Evolutionary conservation across 2,888 invertebrate genomes (phyloP).

Genomic region (Drosophila ezoana): DNA sequence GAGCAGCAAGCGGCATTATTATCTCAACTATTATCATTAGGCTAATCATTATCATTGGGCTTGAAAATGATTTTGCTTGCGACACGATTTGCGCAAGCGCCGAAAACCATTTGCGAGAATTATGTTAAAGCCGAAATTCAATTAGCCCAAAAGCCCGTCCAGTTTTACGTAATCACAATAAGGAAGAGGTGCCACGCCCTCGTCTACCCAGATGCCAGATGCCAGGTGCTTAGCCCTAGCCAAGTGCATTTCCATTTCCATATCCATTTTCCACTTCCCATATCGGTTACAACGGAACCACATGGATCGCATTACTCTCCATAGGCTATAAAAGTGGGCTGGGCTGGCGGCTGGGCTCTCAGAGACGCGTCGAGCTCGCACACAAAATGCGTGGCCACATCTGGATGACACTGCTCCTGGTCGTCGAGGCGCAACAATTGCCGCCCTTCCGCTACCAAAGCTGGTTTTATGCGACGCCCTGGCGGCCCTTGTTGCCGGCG

Average conservation of each 20-base stretch:
- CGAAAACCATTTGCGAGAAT: slow-evolving; percentile 36
- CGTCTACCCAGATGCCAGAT: too few species aligned
- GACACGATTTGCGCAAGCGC: slow-evolving; percentile 55
- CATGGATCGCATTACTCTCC: slow-evolving; percentile 36
- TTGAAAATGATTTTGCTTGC: slow-evolving; percentile 39
- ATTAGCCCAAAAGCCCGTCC: slow-evolving; percentile 4
- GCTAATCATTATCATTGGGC: slow-evolving; percentile 20
- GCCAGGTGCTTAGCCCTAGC: background rate
- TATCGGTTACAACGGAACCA: slow-evolving; percentile 54
- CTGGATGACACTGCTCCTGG: slow-evolving; percentile 12
- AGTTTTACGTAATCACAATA: slow-evolving; percentile 17
- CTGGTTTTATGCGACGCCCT: slow-evolving; percentile 57
- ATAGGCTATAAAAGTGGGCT: slow-evolving; percentile 41
- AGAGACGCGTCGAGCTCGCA: slow-evolving; percentile 19
- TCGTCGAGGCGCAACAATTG: slow-evolving; percentile 21
- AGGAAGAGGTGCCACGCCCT: slow-evolving; percentile 17
- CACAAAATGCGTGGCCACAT: slow-evolving; percentile 20
- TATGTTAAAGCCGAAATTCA: slow-evolving; percentile 2
- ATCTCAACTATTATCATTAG: slow-evolving; percentile 15
- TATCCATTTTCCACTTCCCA: slow-evolving; percentile 28
- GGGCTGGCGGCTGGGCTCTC: slow-evolving; percentile 8
- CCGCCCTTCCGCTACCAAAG: slow-evolving; percentile 23
- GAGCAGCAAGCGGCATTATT: slow-evolving; percentile 33
- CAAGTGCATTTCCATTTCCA: slow-evolving; percentile 3
- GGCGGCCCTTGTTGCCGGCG: slow-evolving; percentile 53